These are phyloP conservation scores for Pristiophorus japonicus DNA, from an alignment of 2,113 vertebrate species.

Conservation along the genomic window DNA sequence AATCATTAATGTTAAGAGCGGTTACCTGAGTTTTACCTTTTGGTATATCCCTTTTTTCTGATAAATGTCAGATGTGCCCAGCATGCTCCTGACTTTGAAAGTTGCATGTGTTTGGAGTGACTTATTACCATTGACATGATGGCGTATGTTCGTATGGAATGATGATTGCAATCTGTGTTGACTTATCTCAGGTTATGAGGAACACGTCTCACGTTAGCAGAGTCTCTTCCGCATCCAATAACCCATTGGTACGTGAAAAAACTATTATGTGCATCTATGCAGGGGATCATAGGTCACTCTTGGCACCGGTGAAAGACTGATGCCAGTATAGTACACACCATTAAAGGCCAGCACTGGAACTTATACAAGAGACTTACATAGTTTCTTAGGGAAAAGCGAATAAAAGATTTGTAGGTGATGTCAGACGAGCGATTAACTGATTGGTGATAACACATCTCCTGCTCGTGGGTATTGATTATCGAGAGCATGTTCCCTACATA, in stretches of 20 bases:
- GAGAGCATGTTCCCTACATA: background rate
- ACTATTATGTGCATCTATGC: background rate
- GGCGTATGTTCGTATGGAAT: background rate
- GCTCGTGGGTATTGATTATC: background rate
- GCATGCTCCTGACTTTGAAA: background rate
- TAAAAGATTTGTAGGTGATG: background rate
- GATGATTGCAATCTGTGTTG: slow-evolving; percentile 42
- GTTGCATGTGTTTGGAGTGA: background rate
- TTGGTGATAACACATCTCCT: background rate
- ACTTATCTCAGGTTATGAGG: slow-evolving; percentile 68
- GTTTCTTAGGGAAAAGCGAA: background rate
- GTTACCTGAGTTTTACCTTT: background rate
- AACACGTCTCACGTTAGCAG: slow-evolving; percentile 68
- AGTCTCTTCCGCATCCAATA: slow-evolving; percentile 60
- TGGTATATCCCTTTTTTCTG: background rate
- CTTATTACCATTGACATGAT: background rate
- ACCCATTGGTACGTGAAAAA: slow-evolving; percentile 63
- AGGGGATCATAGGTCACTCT: background rate
- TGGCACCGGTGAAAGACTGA: background rate
- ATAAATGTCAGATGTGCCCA: background rate
- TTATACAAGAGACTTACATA: background rate
- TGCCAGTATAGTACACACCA: background rate
- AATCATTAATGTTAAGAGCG: background rate
- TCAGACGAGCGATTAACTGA: background rate
- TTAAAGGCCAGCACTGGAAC: background rate